Evolutionary conservation across 2,113 vertebrate genomes (phyloP), one percentile per base, ranked within the genome.

Genomic region (Indicator maculatus): DNA sequence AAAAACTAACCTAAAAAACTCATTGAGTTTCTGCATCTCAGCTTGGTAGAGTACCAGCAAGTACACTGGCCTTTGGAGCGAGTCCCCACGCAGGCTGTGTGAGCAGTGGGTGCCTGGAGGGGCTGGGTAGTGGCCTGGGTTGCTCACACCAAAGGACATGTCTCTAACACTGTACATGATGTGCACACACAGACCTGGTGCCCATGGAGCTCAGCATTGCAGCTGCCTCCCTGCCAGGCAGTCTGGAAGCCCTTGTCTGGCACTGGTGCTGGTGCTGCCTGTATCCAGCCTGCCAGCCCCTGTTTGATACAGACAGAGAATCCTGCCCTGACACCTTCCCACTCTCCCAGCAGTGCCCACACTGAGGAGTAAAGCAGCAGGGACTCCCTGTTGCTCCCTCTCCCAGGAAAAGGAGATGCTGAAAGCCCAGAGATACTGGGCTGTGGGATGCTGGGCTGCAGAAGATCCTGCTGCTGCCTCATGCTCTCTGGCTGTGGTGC

Each of bases 1-100:
- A 83, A 95, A 90, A 90, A 90, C 84, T 86, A 83, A 86, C 67
- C 88, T 71, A 8, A 92, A 95, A 95, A 93, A 92, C 76, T 95
- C 94, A 91, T 16, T 21, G 88, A 92, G 94, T 91, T 94, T 59
- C 93, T 86, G 59, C 76, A 92, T 82, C 73, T 92, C 87, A 88
- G 79, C 82, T 88, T 76, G 92, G 93, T 74, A 78, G 64, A 83
- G 88, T 76, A 90, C 86, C 2, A 0, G 83, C 0, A 2, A 93
- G 75, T 4, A 7, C 86, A 73, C 61, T 38, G 58, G 80, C 72
- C 82, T 85, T 41, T 16, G 33, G 30, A 91, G 55, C 0, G 0
- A 67, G 91, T 60, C 53, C 76, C 78, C 3, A 6, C 27, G 72
- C 50, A 60, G 81, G 63, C 64, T 74, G 65, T 76, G 74, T 1